These are phyloP conservation scores for Calidris pygmaea DNA, from an alignment of 2,113 vertebrate species.

Conservation along the genomic window DNA sequence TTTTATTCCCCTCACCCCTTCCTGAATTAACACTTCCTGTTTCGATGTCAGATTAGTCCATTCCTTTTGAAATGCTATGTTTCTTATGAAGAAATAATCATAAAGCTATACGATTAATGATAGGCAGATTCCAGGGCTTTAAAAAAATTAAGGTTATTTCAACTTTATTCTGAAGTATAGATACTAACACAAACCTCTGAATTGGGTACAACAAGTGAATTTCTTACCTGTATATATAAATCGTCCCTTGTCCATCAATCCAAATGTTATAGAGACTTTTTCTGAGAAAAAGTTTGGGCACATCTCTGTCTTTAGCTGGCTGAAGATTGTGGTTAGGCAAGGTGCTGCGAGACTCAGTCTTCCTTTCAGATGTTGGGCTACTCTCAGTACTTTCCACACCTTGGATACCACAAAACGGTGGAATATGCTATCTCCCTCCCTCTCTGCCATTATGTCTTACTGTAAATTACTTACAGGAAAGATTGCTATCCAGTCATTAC, in stretches of 20 bases:
- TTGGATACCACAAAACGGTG: background rate
- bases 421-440: background rate
- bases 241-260: background rate
- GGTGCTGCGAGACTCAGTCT: background rate
- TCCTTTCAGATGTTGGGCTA: background rate
- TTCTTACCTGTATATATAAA: background rate
- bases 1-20: background rate
- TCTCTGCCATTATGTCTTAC: background rate
- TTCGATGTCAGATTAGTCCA: background rate
- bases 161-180: background rate
- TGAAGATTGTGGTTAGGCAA: background rate
- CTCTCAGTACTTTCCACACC: background rate
- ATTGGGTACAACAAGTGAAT: background rate
- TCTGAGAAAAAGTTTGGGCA: background rate
- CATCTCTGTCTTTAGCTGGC: background rate
- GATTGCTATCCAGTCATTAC: background rate
- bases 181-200: background rate
- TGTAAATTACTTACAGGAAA: background rate
- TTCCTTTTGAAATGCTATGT: background rate
- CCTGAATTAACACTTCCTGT: background rate
- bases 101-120: background rate
- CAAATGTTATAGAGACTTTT: background rate
- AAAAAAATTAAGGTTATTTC: background rate
- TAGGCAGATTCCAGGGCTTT: background rate
- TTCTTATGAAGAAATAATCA: background rate